Evolutionary conservation across 2,888 invertebrate species (phyloP).

Genomic region (Catocala fraxini): DNA sequence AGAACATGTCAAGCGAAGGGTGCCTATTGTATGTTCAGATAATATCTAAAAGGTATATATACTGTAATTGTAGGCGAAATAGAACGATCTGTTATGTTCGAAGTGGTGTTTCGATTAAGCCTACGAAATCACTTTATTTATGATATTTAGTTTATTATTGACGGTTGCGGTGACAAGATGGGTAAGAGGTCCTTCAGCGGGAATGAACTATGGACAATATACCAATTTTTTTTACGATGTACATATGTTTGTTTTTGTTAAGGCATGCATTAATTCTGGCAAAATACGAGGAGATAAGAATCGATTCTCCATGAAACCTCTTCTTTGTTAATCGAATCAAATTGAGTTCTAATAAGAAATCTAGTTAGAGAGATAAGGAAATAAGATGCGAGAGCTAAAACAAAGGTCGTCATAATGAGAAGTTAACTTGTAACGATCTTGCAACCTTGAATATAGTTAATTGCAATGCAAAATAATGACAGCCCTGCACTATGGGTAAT

Average conservation of each 20-base stretch:
- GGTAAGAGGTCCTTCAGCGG: neutral
- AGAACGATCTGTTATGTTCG: constrained; percentile 22
- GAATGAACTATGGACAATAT: neutral
- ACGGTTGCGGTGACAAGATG: neutral
- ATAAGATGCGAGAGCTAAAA: no score
- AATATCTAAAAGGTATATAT: constrained; percentile 36
- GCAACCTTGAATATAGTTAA: no score
- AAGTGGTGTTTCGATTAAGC: constrained; percentile 3
- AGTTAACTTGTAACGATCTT: no score
- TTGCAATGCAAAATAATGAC: no score
- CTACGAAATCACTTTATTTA: constrained; percentile 14
- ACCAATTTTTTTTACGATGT: neutral
- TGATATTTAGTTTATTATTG: constrained; percentile 1
- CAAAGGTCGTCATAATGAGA: no score
- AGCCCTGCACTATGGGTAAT: no score
- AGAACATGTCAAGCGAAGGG: constrained; percentile 29
- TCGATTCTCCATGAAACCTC: no score
- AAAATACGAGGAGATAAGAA: no score
- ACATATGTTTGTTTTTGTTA: constrained; percentile 2
- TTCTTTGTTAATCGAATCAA: no score
- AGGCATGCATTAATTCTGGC: no score
- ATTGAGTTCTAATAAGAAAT: no score
- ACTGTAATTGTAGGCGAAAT: constrained; percentile 30
- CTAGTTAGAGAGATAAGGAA: no score
- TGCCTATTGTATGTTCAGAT: constrained; percentile 35